These are phyloP conservation scores for Phylloscopus collybita DNA, from an alignment of 2,797 vertebrate genomes.

Conservation along the genomic window DNA sequence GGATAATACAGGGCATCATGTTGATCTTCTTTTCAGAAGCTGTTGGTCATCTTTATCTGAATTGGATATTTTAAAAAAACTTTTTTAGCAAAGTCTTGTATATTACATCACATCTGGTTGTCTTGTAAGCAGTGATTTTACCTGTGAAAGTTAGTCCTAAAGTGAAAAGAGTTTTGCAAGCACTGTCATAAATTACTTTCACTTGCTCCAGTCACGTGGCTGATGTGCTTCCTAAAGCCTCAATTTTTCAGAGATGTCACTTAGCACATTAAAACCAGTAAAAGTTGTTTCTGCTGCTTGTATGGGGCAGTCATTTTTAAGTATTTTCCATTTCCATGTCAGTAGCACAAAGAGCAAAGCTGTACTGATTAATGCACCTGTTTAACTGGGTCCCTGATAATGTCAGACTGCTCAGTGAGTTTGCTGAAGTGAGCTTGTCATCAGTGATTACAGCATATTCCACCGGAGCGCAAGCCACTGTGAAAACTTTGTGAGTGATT, in stretches of 20 bases:
- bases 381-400: not conserved
- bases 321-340: not conserved
- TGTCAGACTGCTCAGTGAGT: not conserved
- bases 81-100: not conserved
- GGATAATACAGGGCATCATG: not conserved
- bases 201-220: not conserved
- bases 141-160: not conserved
- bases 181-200: not conserved
- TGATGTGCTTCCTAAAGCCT: not conserved
- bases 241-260: not conserved
- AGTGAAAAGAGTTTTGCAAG: not conserved
- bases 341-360: not conserved
- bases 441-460: not conserved
- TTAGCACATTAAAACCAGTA: not conserved
- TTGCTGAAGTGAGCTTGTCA: not conserved
- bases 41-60: not conserved
- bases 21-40: not conserved
- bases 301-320: not conserved
- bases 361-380: not conserved
- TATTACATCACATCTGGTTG: not conserved
- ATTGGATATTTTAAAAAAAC: not conserved
- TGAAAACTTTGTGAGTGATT: not conserved
- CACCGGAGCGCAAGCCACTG: not conserved
- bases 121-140: not conserved
- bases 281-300: not conserved